Conservation (phyloP, 2,888 invertebrate genomes). For the Pimpla rufipes region DNA sequence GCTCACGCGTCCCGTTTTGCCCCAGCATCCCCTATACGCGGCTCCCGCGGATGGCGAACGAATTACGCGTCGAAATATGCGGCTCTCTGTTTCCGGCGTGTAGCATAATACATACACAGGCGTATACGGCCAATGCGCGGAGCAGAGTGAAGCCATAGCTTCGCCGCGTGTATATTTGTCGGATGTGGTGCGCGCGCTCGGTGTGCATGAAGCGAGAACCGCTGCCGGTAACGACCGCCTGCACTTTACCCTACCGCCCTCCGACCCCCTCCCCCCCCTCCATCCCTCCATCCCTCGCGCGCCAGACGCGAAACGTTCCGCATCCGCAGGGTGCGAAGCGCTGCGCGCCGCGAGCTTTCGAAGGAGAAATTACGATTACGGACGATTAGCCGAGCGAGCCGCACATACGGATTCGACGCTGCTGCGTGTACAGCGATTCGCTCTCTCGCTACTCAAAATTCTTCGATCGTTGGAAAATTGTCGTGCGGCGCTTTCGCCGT, state of each 20-base stretch:
- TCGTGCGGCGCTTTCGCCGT: neutral
- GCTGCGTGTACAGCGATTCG: neutral
- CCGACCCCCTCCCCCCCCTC: no score
- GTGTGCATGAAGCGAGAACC: constrained; percentile 43
- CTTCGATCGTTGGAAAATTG: constrained; percentile 18
- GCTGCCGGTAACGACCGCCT: constrained; percentile 48
- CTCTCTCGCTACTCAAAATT: constrained; percentile 4
- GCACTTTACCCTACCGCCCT: neutral
- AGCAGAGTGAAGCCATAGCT: constrained; percentile 12
- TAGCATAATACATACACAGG: constrained; percentile 7
- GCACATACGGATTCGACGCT: neutral
- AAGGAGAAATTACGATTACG: constrained; percentile 59
- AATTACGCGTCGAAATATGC: constrained; percentile 64
- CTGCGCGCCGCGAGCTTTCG: constrained; percentile 12
- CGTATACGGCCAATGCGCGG: constrained; percentile 7
- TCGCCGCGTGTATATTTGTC: constrained; percentile 52
- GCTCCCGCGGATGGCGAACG: constrained; percentile 45
- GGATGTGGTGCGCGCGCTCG: constrained; percentile 53
- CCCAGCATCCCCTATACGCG: constrained; percentile 28
- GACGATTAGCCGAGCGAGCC: constrained; percentile 39
- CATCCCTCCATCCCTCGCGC: neutral
- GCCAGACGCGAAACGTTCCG: constrained; percentile 12
- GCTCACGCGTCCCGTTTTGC: no score
- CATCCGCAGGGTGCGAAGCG: constrained; percentile 29
- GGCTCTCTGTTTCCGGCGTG: constrained; percentile 36